Percentiles rank a stretch among this genome's conserved stretches.
Conservation (phyloP, 1,140 invertebrate species). For the Rhagoletis zephyria region DNA sequence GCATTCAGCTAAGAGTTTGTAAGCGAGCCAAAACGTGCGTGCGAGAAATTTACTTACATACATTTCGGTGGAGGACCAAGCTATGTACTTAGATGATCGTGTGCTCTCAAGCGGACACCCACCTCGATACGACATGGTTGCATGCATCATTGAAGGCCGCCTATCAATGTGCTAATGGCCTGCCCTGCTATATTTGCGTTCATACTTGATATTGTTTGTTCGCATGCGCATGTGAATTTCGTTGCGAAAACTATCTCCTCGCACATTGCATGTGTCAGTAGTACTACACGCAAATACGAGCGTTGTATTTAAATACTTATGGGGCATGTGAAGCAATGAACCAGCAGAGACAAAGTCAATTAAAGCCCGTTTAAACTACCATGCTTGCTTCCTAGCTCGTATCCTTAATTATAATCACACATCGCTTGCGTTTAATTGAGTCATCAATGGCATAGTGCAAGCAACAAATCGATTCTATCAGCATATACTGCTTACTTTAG, state of each 20-base stretch:
- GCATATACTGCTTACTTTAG: not conserved
- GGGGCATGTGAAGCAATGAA: not conserved
- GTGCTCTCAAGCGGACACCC: not conserved
- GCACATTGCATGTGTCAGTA: not conserved
- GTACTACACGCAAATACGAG: not conserved
- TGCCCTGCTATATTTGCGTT: not conserved
- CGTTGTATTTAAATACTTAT: not conserved
- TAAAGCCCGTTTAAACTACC: not conserved
- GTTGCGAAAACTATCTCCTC: not conserved
- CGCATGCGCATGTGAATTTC: not conserved
- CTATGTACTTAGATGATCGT: not conserved
- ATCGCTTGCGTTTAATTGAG: conserved; percentile 9
- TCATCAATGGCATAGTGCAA: not conserved
- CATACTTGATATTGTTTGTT: not conserved
- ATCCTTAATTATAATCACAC: conserved; percentile 25
- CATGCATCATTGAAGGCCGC: not conserved
- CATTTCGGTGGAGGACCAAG: too few species aligned
- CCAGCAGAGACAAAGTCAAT: not conserved
- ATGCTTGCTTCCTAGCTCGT: not conserved
- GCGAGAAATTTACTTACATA: too few species aligned
- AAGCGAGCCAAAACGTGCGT: too few species aligned
- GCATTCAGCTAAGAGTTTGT: too few species aligned
- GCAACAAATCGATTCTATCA: not conserved
- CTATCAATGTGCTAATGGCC: not conserved
- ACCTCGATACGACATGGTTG: not conserved